These are phyloP conservation scores for Empidonax alnorum DNA, from an alignment of 2,113 vertebrate genomes.

Conservation along the genomic window DNA sequence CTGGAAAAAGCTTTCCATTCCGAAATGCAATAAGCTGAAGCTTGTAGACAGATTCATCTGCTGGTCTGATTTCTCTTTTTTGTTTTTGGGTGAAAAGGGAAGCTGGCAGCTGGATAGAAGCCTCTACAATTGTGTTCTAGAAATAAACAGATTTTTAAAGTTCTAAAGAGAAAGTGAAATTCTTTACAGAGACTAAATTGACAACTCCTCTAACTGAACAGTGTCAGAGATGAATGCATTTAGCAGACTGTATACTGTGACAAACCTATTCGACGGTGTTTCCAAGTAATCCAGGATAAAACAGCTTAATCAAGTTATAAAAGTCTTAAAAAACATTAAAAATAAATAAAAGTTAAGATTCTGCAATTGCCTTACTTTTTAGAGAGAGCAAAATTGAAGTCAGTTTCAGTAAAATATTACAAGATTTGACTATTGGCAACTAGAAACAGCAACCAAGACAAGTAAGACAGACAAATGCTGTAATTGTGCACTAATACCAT, in stretches of 20 bases:
- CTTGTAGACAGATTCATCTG: constrained; percentile 86
- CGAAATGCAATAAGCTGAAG: constrained; percentile 94
- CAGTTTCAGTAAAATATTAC: not conserved
- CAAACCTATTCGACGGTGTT: not conserved
- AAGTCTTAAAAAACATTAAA: not conserved
- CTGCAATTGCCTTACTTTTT: not conserved
- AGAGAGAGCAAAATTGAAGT: not conserved
- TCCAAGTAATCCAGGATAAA: not conserved
- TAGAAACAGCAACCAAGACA: not conserved
- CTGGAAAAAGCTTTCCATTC: constrained; percentile 95
- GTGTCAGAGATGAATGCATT: not conserved
- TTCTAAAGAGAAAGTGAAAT: not conserved
- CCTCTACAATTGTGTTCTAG: constrained; percentile 92
- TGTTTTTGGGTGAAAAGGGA: constrained; percentile 84
- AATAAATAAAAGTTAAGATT: not conserved
- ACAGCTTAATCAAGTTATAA: not conserved
- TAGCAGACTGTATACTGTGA: not conserved
- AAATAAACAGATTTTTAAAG: constrained; percentile 19
- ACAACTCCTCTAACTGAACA: not conserved
- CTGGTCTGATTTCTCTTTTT: constrained; percentile 76
- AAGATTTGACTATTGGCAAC: not conserved
- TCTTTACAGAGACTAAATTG: not conserved
- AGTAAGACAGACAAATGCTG: not conserved
- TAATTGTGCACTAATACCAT: not conserved
- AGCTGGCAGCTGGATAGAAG: constrained; percentile 91